Percentiles rank a stretch among this genome's conserved stretches.
phyloP scores from a whole-genome alignment of 2,797 vertebrate species.

The Gymnopithys bicolor region DNA sequence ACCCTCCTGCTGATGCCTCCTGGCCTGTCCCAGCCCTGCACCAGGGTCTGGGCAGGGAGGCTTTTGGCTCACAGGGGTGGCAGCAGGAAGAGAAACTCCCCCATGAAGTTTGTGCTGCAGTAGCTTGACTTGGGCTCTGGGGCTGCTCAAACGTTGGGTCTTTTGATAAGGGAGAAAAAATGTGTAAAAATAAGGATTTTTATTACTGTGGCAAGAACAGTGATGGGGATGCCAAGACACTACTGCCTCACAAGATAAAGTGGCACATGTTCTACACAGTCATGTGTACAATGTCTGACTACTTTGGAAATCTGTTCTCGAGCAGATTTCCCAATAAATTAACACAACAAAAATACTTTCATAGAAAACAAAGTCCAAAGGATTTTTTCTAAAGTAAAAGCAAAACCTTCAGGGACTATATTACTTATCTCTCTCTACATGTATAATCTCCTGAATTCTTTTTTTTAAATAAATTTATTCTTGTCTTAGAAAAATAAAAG shows the following conservation, averaged over 20 bases:
- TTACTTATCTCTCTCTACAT: constrained; percentile 63
- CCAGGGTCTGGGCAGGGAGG: neutral
- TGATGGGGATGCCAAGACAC: constrained; percentile 13
- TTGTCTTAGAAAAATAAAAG: constrained; percentile 78
- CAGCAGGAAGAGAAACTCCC: neutral
- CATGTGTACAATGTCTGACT: constrained; percentile 49
- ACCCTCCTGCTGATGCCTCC: neutral
- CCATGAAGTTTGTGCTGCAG: neutral
- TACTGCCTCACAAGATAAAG: constrained; percentile 50
- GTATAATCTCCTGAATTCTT: constrained; percentile 73
- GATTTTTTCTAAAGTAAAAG: constrained; percentile 52
- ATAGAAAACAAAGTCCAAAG: constrained; percentile 73
- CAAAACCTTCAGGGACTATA: constrained; percentile 72
- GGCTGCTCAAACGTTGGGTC: neutral
- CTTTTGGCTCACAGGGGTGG: neutral
- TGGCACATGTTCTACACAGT: constrained; percentile 61
- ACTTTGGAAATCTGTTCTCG: constrained; percentile 56
- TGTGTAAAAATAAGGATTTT: neutral
- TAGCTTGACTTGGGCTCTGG: neutral
- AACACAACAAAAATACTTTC: constrained; percentile 71
- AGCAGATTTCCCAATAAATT: constrained; percentile 79
- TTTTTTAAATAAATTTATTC: constrained; percentile 76
- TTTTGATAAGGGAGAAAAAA: neutral
- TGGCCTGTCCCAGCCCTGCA: fast-evolving
- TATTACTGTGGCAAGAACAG: constrained; percentile 4